Conservation (phyloP, 1,140 invertebrate genomes). For the Calliopsis andreniformis region DNA sequence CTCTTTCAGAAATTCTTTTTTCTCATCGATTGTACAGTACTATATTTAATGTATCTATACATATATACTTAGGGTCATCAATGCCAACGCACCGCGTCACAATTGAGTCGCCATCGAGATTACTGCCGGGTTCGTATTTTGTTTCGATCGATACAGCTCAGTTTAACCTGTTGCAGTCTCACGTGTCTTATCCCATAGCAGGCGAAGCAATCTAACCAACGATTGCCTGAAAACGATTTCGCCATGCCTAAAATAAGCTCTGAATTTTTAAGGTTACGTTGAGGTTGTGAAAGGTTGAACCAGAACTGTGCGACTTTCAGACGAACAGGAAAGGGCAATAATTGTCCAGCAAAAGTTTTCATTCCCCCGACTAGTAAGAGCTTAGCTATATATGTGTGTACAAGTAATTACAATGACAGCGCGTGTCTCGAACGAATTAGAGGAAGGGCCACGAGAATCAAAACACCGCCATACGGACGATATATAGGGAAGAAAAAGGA, state of each 20-base stretch:
- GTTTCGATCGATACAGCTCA: neutral
- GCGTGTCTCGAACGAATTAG: neutral
- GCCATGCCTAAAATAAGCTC: too few species aligned
- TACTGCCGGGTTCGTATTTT: slow-evolving; percentile 8
- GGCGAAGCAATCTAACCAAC: neutral
- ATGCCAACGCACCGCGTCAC: slow-evolving; percentile 30
- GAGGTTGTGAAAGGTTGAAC: neutral
- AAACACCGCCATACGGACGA: neutral
- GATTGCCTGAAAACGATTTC: too few species aligned
- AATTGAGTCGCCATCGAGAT: slow-evolving; percentile 19
- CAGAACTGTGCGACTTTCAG: neutral
- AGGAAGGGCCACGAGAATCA: neutral
- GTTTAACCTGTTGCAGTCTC: slow-evolving; percentile 4
- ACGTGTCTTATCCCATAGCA: neutral
- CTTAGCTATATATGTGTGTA: slow-evolving; percentile 28
- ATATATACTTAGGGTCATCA: slow-evolving; percentile 29
- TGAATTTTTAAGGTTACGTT: too few species aligned
- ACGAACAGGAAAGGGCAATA: neutral
- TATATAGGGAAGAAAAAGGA: neutral
- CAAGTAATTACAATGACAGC: slow-evolving; percentile 16
- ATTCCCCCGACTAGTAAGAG: slow-evolving; percentile 30
- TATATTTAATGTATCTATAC: slow-evolving; percentile 35
- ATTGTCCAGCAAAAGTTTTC: slow-evolving; percentile 15
- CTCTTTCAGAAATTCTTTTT: slow-evolving; percentile 25
- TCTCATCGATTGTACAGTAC: slow-evolving; percentile 39